A percentile compares a stretch with the other conserved stretches of the same genome.
Conservation (phyloP, 2,888 invertebrate species). For the Pyrocoelia pectoralis region DNA sequence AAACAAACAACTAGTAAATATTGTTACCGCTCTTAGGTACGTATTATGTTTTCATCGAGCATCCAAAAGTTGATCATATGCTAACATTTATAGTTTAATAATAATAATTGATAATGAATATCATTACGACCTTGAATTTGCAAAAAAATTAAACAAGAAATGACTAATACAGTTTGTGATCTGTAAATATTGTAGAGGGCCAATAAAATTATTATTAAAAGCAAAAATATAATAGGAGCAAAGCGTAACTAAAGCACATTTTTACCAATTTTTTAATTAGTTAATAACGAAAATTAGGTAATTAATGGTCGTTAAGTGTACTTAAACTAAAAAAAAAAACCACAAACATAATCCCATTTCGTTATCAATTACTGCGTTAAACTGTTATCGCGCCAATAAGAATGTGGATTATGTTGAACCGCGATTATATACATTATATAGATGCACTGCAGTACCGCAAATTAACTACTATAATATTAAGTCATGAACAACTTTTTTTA, state of each 20-base stretch:
- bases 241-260: too few relatives aligned
- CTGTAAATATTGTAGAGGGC: too few relatives aligned
- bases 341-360: neutral
- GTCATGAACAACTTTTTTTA: neutral
- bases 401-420: too few relatives aligned
- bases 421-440: too few relatives aligned
- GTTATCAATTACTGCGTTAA: neutral
- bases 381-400: neutral
- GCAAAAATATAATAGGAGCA: too few relatives aligned
- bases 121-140: slow-evolving; percentile 5
- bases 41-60: too few relatives aligned
- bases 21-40: neutral
- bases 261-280: neutral
- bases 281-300: neutral
- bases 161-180: neutral
- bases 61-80: neutral
- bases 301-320: neutral
- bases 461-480: neutral
- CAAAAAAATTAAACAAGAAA: neutral
- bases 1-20: slow-evolving; percentile 1
- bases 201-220: too few relatives aligned
- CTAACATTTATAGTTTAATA: slow-evolving; percentile 2
- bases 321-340: neutral
- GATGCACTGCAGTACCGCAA: neutral
- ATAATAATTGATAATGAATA: slow-evolving; percentile 8